phyloP scores from a whole-genome alignment of 2,797 vertebrate genomes.

The Anguilla marmorata region DNA sequence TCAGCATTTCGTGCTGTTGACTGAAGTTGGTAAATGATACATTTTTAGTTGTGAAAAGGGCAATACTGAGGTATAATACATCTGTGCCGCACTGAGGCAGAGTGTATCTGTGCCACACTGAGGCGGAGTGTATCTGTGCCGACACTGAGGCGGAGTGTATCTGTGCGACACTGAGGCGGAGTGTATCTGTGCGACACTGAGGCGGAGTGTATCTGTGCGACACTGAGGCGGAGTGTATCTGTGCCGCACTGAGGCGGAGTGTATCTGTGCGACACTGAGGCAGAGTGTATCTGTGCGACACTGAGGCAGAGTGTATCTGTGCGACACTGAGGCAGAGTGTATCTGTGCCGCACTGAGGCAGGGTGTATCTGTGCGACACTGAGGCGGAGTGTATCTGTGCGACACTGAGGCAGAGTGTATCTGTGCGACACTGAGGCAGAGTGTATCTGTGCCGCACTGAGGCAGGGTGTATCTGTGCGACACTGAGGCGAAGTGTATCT shows the following conservation, averaged over 20 bases:
- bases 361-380: background rate
- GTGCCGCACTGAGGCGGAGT: slow-evolving; percentile 11
- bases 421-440: too few species aligned
- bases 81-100: background rate
- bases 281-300: background rate
- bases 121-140: too few species aligned
- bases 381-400: slow-evolving; percentile 42
- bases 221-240: slow-evolving; percentile 18
- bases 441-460: background rate
- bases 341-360: too few species aligned
- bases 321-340: background rate
- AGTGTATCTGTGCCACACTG: slow-evolving; percentile 41
- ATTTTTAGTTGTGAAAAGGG: background rate
- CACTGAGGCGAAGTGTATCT: too few species aligned
- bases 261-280: too few species aligned
- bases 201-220: too few species aligned
- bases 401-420: background rate
- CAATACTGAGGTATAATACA: background rate
- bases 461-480: slow-evolving; percentile 42
- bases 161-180: background rate
- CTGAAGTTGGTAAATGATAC: background rate
- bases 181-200: slow-evolving; percentile 37
- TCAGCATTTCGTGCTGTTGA: background rate
- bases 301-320: slow-evolving; percentile 41
- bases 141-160: background rate